Evolutionary conservation across 2,113 vertebrate species (phyloP).

Genomic region (Jacana jacana): DNA sequence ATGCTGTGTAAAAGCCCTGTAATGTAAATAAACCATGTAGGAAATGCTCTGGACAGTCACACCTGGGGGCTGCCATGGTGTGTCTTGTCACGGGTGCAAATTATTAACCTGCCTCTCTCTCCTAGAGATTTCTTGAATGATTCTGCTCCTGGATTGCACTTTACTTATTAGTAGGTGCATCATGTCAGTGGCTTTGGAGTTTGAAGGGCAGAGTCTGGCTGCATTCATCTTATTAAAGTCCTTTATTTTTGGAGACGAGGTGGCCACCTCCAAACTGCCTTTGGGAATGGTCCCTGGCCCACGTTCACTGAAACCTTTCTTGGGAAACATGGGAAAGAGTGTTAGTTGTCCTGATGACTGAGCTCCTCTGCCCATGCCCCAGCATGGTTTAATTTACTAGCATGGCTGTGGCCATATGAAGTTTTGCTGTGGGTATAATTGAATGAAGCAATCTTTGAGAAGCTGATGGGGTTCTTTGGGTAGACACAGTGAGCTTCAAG

Average conservation of each 20-base stretch:
- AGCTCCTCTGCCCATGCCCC: neutral
- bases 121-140: neutral
- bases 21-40: neutral
- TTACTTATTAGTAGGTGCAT: neutral
- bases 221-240: neutral
- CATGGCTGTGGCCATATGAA: neutral
- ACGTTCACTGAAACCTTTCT: rapidly evolving
- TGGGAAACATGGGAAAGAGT: too few species aligned
- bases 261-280: neutral
- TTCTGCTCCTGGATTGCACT: neutral
- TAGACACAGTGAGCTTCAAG: neutral
- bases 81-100: neutral
- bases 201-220: neutral
- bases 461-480: neutral
- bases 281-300: neutral
- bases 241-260: neutral
- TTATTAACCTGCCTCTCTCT: neutral
- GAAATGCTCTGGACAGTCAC: neutral
- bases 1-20: neutral
- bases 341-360: neutral
- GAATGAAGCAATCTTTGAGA: neutral
- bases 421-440: neutral
- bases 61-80: neutral
- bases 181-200: neutral
- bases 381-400: neutral